Evolutionary conservation across 2,113 vertebrate genomes (phyloP), one percentile per base, ranked within the genome.

Genomic region (Dolichallabes microphthalmus): DNA sequence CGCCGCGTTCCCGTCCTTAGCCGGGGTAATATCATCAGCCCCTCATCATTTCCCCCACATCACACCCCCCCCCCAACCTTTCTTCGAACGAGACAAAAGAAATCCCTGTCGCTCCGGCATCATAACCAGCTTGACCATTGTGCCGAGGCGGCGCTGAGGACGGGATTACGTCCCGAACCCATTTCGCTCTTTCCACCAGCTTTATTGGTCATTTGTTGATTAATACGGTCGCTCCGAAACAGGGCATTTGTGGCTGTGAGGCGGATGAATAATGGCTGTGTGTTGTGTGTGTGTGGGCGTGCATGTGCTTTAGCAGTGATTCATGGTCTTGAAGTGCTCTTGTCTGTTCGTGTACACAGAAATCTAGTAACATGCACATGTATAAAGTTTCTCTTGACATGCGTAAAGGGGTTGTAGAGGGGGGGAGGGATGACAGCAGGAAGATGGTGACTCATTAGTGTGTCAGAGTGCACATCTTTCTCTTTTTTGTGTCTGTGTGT

Each of bases 161-260:
- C 61, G 74, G 68, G 63, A 86, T 88, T 75, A 81, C n/a, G 22
- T 30, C 76, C 69, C 74, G 58, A 82, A 80, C 69, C 80, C 84
- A 76, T 87, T 88, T 90, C 81, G 86, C 64, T 35, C 35, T 66
- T 82, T 57, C 63, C n/a, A 82, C 35, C 80, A 35, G 76, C 81
- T 75, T 77, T 86, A 87, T 71, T 84, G 87, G 86, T 74, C 79
- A 71, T 75, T 82, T 82, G 85, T 82, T 87, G 80, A 87, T 89
- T 85, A 88, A 83, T 74, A 81, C 83, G 45, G 75, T 68, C 87
- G 82, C 78, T 82, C 35, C 63, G 69, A 73, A 86, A 87, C 85
- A 84, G 86, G 89, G 83, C 85, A 83, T 77, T 82, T 84, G 80
- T 77, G 75, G 39, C 79, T 82, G n/a, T 57, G 87, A 87, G 84